Evolutionary conservation across 2,888 invertebrate genomes (phyloP).

Genomic region (Cephus pulcher): DNA sequence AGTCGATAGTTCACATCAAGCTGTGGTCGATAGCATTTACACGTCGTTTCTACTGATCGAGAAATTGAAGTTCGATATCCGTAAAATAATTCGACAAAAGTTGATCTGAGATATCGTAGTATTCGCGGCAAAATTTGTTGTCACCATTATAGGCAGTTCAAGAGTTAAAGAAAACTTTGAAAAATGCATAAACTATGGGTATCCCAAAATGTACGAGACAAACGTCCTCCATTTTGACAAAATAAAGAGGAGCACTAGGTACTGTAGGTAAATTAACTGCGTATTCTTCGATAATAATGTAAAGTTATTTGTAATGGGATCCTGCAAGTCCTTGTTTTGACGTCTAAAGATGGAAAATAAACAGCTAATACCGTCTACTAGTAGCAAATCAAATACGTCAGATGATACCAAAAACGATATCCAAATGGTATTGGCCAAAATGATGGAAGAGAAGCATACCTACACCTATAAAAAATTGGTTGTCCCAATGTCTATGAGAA

Average conservation of each 20-base stretch:
- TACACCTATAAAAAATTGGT: conserved; percentile 67
- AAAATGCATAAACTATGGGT: not conserved
- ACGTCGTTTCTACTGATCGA: conserved; percentile 54
- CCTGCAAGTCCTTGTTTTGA: not conserved
- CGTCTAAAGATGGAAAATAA: conserved; percentile 25
- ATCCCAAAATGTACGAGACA: conserved; percentile 36
- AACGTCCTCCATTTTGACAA: conserved; percentile 42
- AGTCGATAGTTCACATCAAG: conserved; percentile 47
- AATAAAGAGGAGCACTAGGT: conserved; percentile 25
- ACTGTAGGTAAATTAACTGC: conserved; percentile 20
- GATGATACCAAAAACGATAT: conserved; percentile 23
- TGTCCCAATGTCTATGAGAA: conserved; percentile 68
- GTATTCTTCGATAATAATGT: conserved; percentile 1
- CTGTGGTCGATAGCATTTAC: conserved; percentile 53
- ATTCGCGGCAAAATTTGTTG: conserved; percentile 53
- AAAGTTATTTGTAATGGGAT: not conserved
- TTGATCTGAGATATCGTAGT: conserved; percentile 47
- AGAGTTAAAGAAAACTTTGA: not conserved
- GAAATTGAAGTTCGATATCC: conserved; percentile 64
- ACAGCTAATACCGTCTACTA: conserved; percentile 29
- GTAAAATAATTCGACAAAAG: conserved; percentile 53
- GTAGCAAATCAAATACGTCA: not conserved
- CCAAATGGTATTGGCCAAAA: conserved; percentile 55
- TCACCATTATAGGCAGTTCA: conserved; percentile 22
- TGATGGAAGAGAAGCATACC: conserved; percentile 62